phyloP scores from a whole-genome alignment of 2,797 vertebrate species.

The Chaenodraco wilsoni region DNA sequence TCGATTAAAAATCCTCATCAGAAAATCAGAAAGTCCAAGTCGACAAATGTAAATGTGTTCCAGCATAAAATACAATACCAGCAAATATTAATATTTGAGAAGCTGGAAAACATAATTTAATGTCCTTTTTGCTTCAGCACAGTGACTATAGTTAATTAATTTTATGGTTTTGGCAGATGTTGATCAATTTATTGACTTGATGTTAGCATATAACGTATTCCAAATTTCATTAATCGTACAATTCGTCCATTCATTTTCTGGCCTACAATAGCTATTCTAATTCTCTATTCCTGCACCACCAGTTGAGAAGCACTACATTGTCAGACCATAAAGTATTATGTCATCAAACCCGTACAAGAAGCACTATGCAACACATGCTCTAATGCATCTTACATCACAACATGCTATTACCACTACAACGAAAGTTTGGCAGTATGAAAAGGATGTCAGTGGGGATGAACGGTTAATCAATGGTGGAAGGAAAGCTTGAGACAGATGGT shows the following conservation, averaged over 20 bases:
- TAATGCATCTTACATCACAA: constrained; percentile 40
- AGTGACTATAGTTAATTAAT: background rate
- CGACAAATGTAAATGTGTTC: background rate
- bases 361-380: constrained; percentile 46
- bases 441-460: constrained; percentile 33
- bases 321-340: constrained; percentile 12
- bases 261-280: background rate
- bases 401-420: constrained; percentile 48
- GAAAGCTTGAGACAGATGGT: constrained; percentile 7
- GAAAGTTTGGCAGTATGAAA: constrained; percentile 18
- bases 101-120: background rate
- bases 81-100: background rate
- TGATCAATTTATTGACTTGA: background rate
- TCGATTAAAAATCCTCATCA: background rate
- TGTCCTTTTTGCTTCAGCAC: background rate
- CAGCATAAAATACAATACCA: background rate
- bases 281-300: constrained; percentile 26
- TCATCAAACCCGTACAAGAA: constrained; percentile 36
- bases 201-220: background rate
- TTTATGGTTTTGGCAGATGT: background rate
- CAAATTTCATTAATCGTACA: background rate
- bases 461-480: constrained; percentile 8
- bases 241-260: background rate
- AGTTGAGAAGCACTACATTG: constrained; percentile 60
- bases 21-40: background rate